Conservation (phyloP, 1,140 invertebrate genomes). For the Micrasema minimum region DNA sequence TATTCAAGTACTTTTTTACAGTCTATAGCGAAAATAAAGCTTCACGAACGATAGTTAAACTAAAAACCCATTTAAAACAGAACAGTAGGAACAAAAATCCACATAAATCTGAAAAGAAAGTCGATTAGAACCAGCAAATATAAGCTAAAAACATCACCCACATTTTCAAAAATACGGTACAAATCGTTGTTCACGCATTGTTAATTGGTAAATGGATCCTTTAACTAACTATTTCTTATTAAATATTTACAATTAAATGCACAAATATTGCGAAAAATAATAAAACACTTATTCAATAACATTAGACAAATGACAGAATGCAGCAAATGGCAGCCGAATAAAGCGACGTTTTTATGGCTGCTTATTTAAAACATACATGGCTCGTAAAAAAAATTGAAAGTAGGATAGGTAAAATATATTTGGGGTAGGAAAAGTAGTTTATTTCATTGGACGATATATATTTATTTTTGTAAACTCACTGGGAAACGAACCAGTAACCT, state of each 20-base stretch:
- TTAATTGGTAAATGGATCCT: slow-evolving; percentile 22
- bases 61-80: slow-evolving; percentile 1
- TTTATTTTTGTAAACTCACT: too few relatives aligned
- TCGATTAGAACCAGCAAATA: slow-evolving; percentile 33
- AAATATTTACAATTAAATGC: slow-evolving; percentile 44
- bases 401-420: too few relatives aligned
- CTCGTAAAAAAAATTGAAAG: not conserved
- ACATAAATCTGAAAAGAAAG: slow-evolving; percentile 21
- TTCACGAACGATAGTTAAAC: not conserved
- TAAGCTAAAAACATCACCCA: slow-evolving; percentile 41
- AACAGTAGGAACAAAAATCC: not conserved
- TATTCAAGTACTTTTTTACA: not conserved
- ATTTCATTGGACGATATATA: too few relatives aligned
- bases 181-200: slow-evolving; percentile 42
- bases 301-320: slow-evolving; percentile 66
- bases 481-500: too few relatives aligned
- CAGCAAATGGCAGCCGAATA: slow-evolving; percentile 62
- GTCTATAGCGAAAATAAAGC: not conserved
- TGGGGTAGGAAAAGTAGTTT: not conserved
- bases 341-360: slow-evolving; percentile 52
- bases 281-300: slow-evolving; percentile 65
- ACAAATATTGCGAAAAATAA: slow-evolving; percentile 54
- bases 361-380: not conserved
- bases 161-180: slow-evolving; percentile 42
- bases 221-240: slow-evolving; percentile 34